Evolutionary conservation across 2,888 invertebrate genomes (phyloP), one percentile per base, ranked within the genome.

Genomic region (Monopis laevigella): DNA sequence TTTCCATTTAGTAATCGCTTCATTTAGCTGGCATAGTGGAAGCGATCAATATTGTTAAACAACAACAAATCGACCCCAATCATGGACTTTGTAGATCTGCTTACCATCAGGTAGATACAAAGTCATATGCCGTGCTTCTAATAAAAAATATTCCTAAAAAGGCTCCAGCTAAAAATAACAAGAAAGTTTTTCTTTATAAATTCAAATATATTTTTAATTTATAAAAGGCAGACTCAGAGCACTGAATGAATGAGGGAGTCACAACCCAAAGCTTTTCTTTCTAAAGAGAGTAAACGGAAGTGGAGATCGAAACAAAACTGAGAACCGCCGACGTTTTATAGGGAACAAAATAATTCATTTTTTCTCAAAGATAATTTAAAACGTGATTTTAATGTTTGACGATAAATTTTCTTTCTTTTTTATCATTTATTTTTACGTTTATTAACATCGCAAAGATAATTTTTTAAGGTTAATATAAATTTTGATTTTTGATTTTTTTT

Each of bases 291-390:
- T 19, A 36, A 21, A 13, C 36, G 21, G 36, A 21, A 36, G 21
- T 21, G 11, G 21, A 36, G 21, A 36, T 21, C 13, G 36, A 36
- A 36, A 36, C 36, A 36, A 32, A 16, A 32, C 32, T 14, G 17
- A 32, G n/a, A n/a, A n/a, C 10, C 32, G n/a, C 14, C 32, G 14
- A n/a, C 32, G 17, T 17, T 17, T 14, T 10, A 16, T 17, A 2
- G 32, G 14, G 32, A 32, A 16, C n/a, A n/a, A n/a, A n/a, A n/a
- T n/a, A n/a, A n/a, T n/a, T 32, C 32, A 32, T 32, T 32, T 32
- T 16, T 30, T 32, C 10, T 13, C 17, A 17, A 32, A 32, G 17
- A n/a, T n/a, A n/a, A n/a, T n/a, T n/a, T n/a, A n/a, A n/a, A n/a
- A n/a, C n/a, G n/a, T n/a, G n/a, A n/a, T n/a, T n/a, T n/a, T n/a